Conservation (phyloP, 2,113 vertebrate genomes). For the Stigmatopora nigra region DNA sequence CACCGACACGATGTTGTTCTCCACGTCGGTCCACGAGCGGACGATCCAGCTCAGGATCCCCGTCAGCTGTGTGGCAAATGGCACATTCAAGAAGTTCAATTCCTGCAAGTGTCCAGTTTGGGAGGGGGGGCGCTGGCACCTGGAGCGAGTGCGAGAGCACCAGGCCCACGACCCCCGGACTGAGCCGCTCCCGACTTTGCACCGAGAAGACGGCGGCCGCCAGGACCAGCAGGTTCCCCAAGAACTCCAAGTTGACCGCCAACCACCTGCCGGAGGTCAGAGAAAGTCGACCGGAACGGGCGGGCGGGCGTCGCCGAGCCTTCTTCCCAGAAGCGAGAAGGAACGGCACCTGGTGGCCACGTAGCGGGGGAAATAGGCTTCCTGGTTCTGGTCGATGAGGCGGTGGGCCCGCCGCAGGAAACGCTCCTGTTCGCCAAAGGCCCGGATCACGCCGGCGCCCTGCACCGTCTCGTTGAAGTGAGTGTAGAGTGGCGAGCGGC, state of each 20-base stretch:
- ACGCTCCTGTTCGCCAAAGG: conserved; percentile 82
- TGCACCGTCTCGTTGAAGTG: conserved; percentile 92
- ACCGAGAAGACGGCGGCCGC: conserved; percentile 85
- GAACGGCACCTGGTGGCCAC: conserved; percentile 83
- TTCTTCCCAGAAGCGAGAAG: too few species aligned
- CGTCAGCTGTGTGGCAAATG: conserved; percentile 72
- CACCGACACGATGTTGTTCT: conserved; percentile 94
- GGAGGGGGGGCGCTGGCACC: conserved; percentile 61
- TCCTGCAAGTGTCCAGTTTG: too few species aligned
- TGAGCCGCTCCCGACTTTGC: conserved; percentile 76
- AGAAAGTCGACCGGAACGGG: too few species aligned
- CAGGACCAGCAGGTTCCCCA: conserved; percentile 87
- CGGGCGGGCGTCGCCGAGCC: too few species aligned
- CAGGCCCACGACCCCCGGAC: conserved; percentile 84
- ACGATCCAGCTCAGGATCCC: conserved; percentile 90
- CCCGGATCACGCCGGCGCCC: conserved; percentile 87
- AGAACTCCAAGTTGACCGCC: conserved; percentile 84
- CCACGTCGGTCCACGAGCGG: conserved; percentile 90
- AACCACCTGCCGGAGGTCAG: conserved; percentile 76
- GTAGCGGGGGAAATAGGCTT: conserved; percentile 89
- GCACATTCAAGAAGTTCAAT: too few species aligned
- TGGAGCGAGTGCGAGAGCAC: conserved; percentile 92
- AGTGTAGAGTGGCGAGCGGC: conserved; percentile 87
- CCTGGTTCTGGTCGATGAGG: conserved; percentile 90
- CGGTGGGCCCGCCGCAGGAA: conserved; percentile 82